phyloP scores from a whole-genome alignment of 2,888 invertebrate genomes.

The Quadroppia sp. region DNA sequence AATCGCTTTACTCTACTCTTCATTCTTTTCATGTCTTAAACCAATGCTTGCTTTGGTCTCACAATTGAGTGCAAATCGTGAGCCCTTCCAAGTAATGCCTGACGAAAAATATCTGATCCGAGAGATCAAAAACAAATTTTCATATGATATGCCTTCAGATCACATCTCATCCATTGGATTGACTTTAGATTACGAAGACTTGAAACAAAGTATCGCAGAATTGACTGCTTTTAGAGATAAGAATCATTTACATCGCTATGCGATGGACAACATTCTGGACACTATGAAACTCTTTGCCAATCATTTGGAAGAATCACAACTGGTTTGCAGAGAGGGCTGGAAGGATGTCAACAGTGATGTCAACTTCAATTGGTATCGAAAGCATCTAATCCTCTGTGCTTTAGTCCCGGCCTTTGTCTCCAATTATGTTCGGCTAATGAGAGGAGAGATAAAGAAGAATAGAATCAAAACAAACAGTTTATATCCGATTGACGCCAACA shows the following conservation, averaged over 20 bases:
- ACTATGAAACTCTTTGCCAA: conserved; percentile 19
- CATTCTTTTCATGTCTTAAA: conserved; percentile 56
- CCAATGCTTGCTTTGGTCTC: conserved; percentile 58
- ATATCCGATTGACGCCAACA: conserved; percentile 4
- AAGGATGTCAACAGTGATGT: neutral
- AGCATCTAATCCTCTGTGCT: neutral
- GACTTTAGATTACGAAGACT: conserved; percentile 10
- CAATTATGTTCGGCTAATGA: conserved; percentile 5
- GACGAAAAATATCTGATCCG: neutral
- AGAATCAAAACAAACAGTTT: neutral
- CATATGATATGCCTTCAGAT: conserved; percentile 1
- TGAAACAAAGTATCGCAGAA: too few relatives aligned
- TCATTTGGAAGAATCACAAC: conserved; percentile 14
- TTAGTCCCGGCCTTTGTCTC: conserved; percentile 15
- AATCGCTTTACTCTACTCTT: conserved; percentile 61
- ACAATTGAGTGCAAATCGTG: conserved; percentile 32
- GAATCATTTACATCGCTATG: neutral
- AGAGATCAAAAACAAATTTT: conserved; percentile 6
- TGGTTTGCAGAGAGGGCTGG: neutral
- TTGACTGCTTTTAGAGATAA: neutral
- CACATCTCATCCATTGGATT: neutral
- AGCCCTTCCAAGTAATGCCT: conserved; percentile 23
- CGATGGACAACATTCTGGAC: conserved; percentile 17
- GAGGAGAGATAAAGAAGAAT: neutral
- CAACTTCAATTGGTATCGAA: neutral